A percentile compares a stretch with the other conserved stretches of the same genome.
These are phyloP conservation scores for Holothuria scabra DNA, from an alignment of 53 echinoderm and acorn worm species.

Conservation along the genomic window DNA sequence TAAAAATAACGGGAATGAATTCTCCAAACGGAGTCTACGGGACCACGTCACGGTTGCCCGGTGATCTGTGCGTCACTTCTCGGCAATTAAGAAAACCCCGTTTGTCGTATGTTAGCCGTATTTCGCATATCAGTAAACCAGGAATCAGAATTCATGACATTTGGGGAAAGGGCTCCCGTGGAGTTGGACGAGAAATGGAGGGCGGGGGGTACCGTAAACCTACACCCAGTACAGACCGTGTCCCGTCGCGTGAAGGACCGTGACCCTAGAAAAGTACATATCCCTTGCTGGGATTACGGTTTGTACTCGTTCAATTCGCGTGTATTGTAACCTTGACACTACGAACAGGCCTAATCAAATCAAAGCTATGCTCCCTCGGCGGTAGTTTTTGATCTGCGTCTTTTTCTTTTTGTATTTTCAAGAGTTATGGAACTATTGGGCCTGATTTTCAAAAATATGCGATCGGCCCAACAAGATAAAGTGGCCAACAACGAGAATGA, in stretches of 20 bases:
- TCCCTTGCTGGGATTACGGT: constrained; percentile 36
- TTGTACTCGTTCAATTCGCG: constrained; percentile 38
- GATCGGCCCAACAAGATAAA: constrained; percentile 9
- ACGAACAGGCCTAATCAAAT: constrained; percentile 37
- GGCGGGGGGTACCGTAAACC: constrained; percentile 45
- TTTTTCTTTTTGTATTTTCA: constrained; percentile 36
- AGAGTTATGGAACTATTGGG: constrained; percentile 33
- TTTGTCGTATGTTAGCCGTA: no score
- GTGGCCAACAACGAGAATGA: not conserved
- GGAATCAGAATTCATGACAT: constrained; percentile 47
- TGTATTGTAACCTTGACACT: constrained; percentile 44
- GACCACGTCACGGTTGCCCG: no score
- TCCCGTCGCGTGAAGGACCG: constrained; percentile 42
- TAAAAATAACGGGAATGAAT: no score
- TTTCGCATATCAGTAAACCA: no score
- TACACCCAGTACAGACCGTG: constrained; percentile 43
- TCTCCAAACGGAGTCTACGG: no score
- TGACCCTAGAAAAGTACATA: constrained; percentile 43
- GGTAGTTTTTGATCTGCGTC: constrained; percentile 45
- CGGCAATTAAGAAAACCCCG: no score
- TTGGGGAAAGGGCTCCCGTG: constrained; percentile 52
- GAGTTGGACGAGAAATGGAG: constrained; percentile 47
- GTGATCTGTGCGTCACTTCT: no score
- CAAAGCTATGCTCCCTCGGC: constrained; percentile 41
- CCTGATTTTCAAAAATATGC: constrained; percentile 43